Evolutionary conservation across 2,113 vertebrate species (phyloP), one percentile per base, ranked within the genome.

Genomic region (Ictalurus punctatus): DNA sequence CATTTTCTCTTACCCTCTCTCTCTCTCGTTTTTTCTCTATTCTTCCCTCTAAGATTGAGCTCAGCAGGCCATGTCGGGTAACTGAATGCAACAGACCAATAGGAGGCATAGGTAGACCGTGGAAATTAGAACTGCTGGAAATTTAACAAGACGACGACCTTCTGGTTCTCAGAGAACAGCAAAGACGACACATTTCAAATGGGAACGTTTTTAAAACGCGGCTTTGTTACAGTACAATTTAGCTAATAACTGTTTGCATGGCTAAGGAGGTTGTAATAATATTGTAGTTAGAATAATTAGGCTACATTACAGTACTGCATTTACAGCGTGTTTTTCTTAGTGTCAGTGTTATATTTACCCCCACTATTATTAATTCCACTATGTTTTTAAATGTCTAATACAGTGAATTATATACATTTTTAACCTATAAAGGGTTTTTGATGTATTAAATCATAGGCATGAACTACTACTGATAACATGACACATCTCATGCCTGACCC

Each of bases 71-170:
- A 78, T 90, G 88, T 81, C 71, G 88, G 83, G 92, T 93, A 94
- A 95, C 95, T 95, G 92, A 93, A 92, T 93, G 92, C 85, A 92
- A 94, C 93, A 95, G 93, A 95, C 97, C 96, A 97, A 97, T 96
- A 97, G 97, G 95, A 97, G 96, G 96, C 97, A 97, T 96, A 95
- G 95, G 95, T 95, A 97, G 93, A 96, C 96, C 95, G 93, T 93
- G 93, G 93, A 96, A 95, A 93, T 88, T 91, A 90, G 85, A 79
- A 59, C 25, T 27, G 87, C 88, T 89, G 83, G 90, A 86, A 90
- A 69, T 92, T 89, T 89, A 91, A 90, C 87, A 89, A 89, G 88
- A 89, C 69, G 87, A 90, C 90, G 83, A 89, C 74, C 86, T 74
- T 89, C 88, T 90, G 86, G 74, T 71, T 90, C 65, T 78, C 83